Evolutionary conservation across 2,888 invertebrate species (phyloP), one percentile per base, ranked within the genome.

Genomic region (Tetropium fuscum): DNA sequence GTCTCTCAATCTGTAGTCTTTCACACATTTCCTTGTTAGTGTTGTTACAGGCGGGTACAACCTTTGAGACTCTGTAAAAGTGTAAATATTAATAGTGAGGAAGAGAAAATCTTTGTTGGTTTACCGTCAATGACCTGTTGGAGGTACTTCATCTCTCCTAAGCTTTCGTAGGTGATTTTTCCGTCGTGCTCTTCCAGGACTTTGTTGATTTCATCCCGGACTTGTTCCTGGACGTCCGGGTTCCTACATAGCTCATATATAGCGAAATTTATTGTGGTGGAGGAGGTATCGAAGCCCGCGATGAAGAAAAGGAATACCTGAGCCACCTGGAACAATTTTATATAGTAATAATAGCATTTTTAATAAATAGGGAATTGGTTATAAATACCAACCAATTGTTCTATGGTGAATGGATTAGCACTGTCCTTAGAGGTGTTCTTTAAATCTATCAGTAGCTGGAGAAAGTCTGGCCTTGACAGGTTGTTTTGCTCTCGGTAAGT

Each of bases 271-370:
- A 70, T 69, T 7, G 64, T 53, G 0, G 67, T 61, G 2, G 70
- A 69, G n/a, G 68, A 70, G 3, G 69, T 70, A 38, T 70, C 70
- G 54, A 66, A 69, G n/a, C 70, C 70, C 27, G 59, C 54, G 7
- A 53, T 15, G 30, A 64, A 64, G 34, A 63, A 63, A 3, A 66
- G 40, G 38, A 45, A 45, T n/a, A 45, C 45, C 22, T 45, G 45
- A n/a, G 45, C 13, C 5, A 22, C 45, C 45, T 45, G 18, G 4
- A 18, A 16, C 3, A 18, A n/a, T n/a, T n/a, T n/a, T n/a, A n/a
- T n/a, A n/a, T n/a, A n/a, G n/a, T n/a, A n/a, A n/a, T n/a, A n/a
- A n/a, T n/a, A n/a, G n/a, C n/a, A n/a, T n/a, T n/a, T n/a, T n/a
- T n/a, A n/a, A n/a, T n/a, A n/a, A n/a, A n/a, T n/a, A 40, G n/a